These are phyloP conservation scores for Lepidurus apus DNA, from an alignment of 1,140 invertebrate species.

Conservation along the genomic window DNA sequence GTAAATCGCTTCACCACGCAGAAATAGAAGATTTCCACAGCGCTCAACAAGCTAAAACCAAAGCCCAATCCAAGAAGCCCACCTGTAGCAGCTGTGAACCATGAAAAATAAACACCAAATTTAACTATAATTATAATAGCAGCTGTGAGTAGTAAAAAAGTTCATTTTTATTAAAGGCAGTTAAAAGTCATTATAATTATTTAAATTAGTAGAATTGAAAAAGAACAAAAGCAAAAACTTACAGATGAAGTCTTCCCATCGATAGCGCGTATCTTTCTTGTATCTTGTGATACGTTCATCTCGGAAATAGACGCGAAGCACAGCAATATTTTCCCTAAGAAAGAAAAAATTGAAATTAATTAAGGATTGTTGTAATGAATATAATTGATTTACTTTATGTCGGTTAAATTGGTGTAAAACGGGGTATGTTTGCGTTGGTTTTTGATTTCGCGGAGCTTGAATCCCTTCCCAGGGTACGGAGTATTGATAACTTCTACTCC, in stretches of 20 bases:
- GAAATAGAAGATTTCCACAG: slow-evolving; percentile 28
- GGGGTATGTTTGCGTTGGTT: neutral
- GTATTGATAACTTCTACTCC: neutral
- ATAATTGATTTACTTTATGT: neutral
- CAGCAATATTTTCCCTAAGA: slow-evolving; percentile 23
- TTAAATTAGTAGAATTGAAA: neutral
- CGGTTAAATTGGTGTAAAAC: neutral
- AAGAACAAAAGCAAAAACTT: neutral
- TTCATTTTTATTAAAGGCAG: no score
- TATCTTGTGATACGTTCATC: neutral
- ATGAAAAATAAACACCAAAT: neutral
- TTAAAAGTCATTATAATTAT: neutral
- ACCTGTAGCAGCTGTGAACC: slow-evolving; percentile 15
- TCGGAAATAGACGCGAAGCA: slow-evolving; percentile 22
- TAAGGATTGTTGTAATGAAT: neutral
- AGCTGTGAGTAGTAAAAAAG: no score
- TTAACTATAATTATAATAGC: no score
- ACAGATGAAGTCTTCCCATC: slow-evolving; percentile 28
- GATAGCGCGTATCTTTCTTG: slow-evolving; percentile 11
- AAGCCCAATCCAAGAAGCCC: slow-evolving; percentile 27
- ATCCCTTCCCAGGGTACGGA: neutral
- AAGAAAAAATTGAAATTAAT: neutral
- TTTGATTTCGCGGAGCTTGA: neutral
- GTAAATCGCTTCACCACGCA: slow-evolving; percentile 15
- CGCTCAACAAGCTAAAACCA: slow-evolving; percentile 26